Base-by-base conservation (phyloP, 2,797 vertebrate genomes). In the Vultur gryphus region DNA sequence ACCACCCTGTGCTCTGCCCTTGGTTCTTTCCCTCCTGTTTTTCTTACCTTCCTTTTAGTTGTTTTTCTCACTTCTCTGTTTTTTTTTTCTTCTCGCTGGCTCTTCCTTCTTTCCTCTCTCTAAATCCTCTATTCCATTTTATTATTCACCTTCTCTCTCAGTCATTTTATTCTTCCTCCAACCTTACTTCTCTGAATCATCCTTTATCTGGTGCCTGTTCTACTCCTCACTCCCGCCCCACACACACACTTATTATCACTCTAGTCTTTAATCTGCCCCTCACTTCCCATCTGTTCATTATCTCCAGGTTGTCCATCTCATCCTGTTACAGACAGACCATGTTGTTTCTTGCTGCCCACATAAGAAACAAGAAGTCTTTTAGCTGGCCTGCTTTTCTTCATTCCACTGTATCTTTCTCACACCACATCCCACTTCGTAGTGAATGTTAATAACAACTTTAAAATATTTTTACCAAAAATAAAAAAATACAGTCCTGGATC, bases 211-310 rank as follows among this genome's bases (percentile, higher is more conserved):
- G 35, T 88, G 58, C 44, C 35, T 86, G 39, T 29, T 88, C 91
- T 84, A 84, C 41, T 72, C 77, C 49, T 33, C 54, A 20, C 46
- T 92, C 54, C 15, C 4, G 0, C 58, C 46, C 54, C 76, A 10
- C 62, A 31, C 55, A 54, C 13, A 72, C 1, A 1, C 13, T 83
- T 83, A n/a, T 88, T 81, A 88, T 54, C 73, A 31, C 61, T 89
- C 44, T 28, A 54, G 23, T 51, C 61, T 96, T 84, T 85, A 84
- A 84, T 88, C 62, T 86, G 79, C 57, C 70, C 84, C 51, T 96
- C 85, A 90, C 43, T 87, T 95, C 77, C 91, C 96, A 94, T 86
- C 87, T 94, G 84, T 90, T 96, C 79, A 84, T 96, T 84, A 95
- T 62, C 87, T 94, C 64, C 82, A 94, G n/a, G 89, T 91, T 92